A percentile compares a stretch with the other conserved stretches of the same genome.
These are phyloP conservation scores for Microcebus griseorufus DNA, from an alignment of 2,113 vertebrate genomes.

Conservation along the genomic window DNA sequence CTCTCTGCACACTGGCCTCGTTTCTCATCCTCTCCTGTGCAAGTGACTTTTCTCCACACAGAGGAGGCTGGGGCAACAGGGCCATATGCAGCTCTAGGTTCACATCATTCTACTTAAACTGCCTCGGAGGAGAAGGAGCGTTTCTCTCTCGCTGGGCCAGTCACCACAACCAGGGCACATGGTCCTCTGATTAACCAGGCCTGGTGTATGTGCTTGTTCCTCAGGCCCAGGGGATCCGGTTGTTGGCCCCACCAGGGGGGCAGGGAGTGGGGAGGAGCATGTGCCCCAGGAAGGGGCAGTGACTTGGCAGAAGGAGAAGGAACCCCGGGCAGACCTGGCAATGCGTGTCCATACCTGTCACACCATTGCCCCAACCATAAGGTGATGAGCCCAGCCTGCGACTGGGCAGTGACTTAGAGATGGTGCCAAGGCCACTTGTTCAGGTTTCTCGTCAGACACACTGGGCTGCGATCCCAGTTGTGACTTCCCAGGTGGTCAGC, in stretches of 20 bases:
- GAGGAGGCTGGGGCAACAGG: rapidly evolving
- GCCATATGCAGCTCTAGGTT: background rate
- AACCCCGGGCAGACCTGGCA: background rate
- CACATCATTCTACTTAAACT: no score
- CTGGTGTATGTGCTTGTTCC: background rate
- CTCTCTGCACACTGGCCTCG: background rate
- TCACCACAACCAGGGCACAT: rapidly evolving
- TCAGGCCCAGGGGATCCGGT: background rate
- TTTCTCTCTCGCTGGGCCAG: background rate
- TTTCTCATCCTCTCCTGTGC: background rate
- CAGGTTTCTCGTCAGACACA: background rate
- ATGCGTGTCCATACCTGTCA: rapidly evolving
- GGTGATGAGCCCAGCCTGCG: background rate
- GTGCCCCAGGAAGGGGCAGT: background rate
- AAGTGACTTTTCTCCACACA: background rate
- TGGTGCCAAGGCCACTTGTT: rapidly evolving
- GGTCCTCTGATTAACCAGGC: background rate
- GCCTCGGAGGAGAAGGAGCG: background rate
- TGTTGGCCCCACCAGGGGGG: background rate
- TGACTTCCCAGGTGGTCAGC: background rate
- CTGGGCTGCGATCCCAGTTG: background rate
- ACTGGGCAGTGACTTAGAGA: background rate
- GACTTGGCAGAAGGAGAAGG: background rate
- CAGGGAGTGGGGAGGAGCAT: background rate
- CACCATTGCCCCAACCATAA: background rate